Evolutionary conservation across 2,888 invertebrate genomes (phyloP), one percentile per base, ranked within the genome.

Genomic region (Brenthis daphne): DNA sequence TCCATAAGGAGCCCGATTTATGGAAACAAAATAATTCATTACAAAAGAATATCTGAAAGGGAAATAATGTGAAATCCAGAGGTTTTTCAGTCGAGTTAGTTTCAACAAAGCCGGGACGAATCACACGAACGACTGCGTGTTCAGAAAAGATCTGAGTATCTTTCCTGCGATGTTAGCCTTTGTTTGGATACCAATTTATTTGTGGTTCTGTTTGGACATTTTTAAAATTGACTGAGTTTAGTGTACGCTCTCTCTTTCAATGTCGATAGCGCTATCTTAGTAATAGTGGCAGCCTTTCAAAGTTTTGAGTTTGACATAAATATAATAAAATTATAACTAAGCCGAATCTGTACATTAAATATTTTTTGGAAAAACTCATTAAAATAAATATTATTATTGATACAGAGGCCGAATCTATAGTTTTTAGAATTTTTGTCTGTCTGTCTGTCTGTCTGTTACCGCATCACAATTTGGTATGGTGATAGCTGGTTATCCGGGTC

Each of bases 21-120:
- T 43, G 11, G 43, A 37, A 54, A 54, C 63, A 63, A 43, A 53
- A 63, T 63, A 37, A 63, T 51, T 67, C 43, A 54, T 67, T 67
- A 60, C 51, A 67, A 67, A 54, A 67, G 54, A 67, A 54, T 54
- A 63, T 54, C 48, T 57, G 68, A 53, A 68, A 51, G 54, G 65
- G 65, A 71, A 67, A 33, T 67, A 64, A 70, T 67, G 50, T 54
- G 65, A 68, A 63, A 65, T 61, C 60, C 64, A 55, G 54, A 58
- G 61, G 65, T 64, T 68, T 64, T 56, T 61, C 70, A 61, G 65
- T 48, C 56, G 64, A 70, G 64, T 70, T 65, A 47, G 16, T 64
- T 48, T 8, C 54, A 56, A 70, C 64, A 70, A 70, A 65, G 70
- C 64, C 50, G 67, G 67, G 56, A 60, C 65, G 47, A 67, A 70